Evolutionary conservation across 2,797 vertebrate genomes (phyloP), one percentile per base, ranked within the genome.

Genomic region (Gorsachius magnificus): DNA sequence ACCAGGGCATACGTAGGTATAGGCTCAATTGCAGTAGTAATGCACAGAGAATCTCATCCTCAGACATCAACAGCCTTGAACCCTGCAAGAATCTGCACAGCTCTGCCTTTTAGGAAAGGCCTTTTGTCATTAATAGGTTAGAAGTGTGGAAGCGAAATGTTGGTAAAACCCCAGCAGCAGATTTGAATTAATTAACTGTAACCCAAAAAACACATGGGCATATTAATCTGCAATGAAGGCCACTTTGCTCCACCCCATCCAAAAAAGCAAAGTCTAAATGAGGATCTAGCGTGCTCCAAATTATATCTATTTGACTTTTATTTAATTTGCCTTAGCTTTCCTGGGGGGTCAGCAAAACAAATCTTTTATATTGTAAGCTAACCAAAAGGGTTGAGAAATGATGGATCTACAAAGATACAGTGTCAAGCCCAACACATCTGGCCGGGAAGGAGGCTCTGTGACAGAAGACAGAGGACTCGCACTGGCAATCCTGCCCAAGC

Each of bases 1-100:
- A 46, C 2, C 63, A 48, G 38, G 16, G 57, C 18, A 54, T 9
- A 8, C 0, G 0, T 4, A 26, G 14, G 14, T 35, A n/a, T 4
- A 70, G 22, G 18, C 72, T 82, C 80, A 74, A 1, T 1, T 66
- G 26, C 50, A 69, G 69, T 5, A 38, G 28, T 24, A 69, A 28
- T 0, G 0, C 54, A 48, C 1, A 64, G 69, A 74, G 50, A 87
- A 46, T n/a, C 80, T 46, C 28, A 36, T 45, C 66, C 43, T 91
- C 70, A 60, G 53, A 64, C 10, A 54, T 4, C 20, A 50, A 24
- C 35, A 87, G 61, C 71, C 87, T 87, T 89, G 71, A 93, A 80
- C 71, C 11, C 35, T 61, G 41, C 64, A 89, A 64, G 82, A 85
- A 91, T n/a, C 60, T 69, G 31, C 45, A 68, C 22, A 57, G 56